Evolutionary conservation across 2,113 vertebrate genomes (phyloP).

Genomic region (Syngnathus floridae): DNA sequence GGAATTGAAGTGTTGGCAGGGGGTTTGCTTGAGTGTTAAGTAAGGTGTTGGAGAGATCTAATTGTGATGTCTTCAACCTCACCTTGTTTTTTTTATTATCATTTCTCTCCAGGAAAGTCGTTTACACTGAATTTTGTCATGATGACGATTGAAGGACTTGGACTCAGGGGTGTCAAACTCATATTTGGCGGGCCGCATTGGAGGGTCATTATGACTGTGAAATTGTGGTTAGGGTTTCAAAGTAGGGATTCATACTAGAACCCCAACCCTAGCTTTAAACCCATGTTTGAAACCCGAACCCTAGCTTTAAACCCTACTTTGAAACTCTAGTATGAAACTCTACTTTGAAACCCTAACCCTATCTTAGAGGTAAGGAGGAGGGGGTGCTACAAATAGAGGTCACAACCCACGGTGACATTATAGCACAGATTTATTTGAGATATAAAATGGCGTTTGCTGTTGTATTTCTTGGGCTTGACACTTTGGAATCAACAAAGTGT

Average conservation of each 20-base stretch:
- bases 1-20: slow-evolving; percentile 6
- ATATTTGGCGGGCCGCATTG: too few species aligned
- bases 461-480: not conserved
- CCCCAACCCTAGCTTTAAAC: too few species aligned
- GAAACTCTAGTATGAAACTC: too few species aligned
- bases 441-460: not conserved
- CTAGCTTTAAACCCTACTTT: too few species aligned
- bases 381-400: not conserved
- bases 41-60: slow-evolving; percentile 7
- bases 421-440: not conserved
- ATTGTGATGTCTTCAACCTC: slow-evolving; percentile 1
- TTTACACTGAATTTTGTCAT: slow-evolving; percentile 7
- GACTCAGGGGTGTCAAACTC: too few species aligned
- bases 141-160: slow-evolving; percentile 4
- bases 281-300: too few species aligned
- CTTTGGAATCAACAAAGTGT: not conserved
- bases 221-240: too few species aligned
- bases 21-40: not conserved
- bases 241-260: too few species aligned
- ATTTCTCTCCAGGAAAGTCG: slow-evolving; percentile 7
- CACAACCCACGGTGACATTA: not conserved
- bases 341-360: too few species aligned
- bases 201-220: too few species aligned
- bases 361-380: not conserved
- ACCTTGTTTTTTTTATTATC: slow-evolving; percentile 1